Percentiles rank a stretch among this genome's conserved stretches.
phyloP scores from a whole-genome alignment of 2,113 vertebrate genomes.

The Thomomys bottae region DNA sequence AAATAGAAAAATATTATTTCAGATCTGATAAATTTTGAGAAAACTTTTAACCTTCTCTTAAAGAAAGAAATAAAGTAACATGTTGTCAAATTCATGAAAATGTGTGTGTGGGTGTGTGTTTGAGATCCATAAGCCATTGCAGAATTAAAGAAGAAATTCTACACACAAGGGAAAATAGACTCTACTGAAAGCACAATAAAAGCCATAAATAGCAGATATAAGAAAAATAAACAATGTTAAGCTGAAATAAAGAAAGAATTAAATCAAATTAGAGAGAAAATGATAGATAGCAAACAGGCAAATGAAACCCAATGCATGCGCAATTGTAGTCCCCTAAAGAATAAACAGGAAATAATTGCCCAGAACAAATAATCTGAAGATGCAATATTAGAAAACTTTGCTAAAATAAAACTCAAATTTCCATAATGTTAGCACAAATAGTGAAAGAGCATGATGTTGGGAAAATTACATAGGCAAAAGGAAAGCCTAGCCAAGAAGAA shows the following conservation, averaged over 20 bases:
- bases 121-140: not conserved
- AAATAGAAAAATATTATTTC: not conserved
- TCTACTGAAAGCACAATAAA: constrained; percentile 33
- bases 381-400: constrained; percentile 19
- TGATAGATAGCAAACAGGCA: constrained; percentile 38
- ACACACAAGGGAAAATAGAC: constrained; percentile 7
- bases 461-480: constrained; percentile 15
- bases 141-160: constrained; percentile 41
- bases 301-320: not conserved
- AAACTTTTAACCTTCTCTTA: not conserved
- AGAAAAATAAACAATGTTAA: constrained; percentile 58
- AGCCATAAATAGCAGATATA: not conserved
- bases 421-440: not conserved
- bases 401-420: constrained; percentile 59
- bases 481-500: not conserved
- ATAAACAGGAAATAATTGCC: constrained; percentile 19
- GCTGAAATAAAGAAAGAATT: constrained; percentile 50
- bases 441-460: not conserved
- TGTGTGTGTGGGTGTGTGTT: not conserved
- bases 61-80: not conserved
- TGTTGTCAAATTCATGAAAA: constrained; percentile 31
- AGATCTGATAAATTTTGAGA: not conserved
- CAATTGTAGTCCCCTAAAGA: not conserved
- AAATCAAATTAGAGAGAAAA: constrained; percentile 60
- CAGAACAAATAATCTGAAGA: constrained; percentile 50